Evolutionary conservation across 2,888 invertebrate species (phyloP).

Genomic region (Tetragonisca angustula): DNA sequence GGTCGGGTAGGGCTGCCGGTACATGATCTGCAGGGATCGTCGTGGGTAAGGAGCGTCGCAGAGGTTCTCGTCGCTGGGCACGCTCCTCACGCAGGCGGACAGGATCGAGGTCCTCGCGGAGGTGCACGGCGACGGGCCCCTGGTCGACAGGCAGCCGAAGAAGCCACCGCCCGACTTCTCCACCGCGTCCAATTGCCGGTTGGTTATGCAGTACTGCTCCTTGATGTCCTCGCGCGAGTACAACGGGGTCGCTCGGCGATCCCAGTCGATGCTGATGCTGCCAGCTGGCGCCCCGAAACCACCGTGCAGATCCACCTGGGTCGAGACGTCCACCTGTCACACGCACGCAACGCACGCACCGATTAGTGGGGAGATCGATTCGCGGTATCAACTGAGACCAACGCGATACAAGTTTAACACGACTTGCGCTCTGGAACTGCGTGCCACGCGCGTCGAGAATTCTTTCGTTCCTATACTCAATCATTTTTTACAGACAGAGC

Average conservation of each 20-base stretch:
- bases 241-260: conserved; percentile 85
- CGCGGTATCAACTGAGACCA: neutral
- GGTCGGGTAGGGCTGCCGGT: conserved; percentile 80
- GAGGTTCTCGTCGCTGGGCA: conserved; percentile 95
- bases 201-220: conserved; percentile 97
- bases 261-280: conserved; percentile 85
- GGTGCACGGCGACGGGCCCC: conserved; percentile 88
- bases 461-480: too few species aligned
- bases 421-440: too few species aligned
- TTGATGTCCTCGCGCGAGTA: conserved; percentile 96
- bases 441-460: too few species aligned
- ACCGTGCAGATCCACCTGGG: conserved; percentile 84
- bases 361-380: conserved; percentile 52
- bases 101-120: conserved; percentile 89
- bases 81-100: conserved; percentile 94
- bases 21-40: conserved; percentile 78
- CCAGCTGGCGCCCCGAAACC: conserved; percentile 77
- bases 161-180: conserved; percentile 88
- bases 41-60: conserved; percentile 93
- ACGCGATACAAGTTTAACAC: too few species aligned
- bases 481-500: too few species aligned
- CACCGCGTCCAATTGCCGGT: conserved; percentile 93
- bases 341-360: conserved; percentile 40
- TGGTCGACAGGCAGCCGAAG: conserved; percentile 94
- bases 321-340: conserved; percentile 83